Conservation (phyloP, 2,113 vertebrate species). For the Apaloderma vittatum region DNA sequence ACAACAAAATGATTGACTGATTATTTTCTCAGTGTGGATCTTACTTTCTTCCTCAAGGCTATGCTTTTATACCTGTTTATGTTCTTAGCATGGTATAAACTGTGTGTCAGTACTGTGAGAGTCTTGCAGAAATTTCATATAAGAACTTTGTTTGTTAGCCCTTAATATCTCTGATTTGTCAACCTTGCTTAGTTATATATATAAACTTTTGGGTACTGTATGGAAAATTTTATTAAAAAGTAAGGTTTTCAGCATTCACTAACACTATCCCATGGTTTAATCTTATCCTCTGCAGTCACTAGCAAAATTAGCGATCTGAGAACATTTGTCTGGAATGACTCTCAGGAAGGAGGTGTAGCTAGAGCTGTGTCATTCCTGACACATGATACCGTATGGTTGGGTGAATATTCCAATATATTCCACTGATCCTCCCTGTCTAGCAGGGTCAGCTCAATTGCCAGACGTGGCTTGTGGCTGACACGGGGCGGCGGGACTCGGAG, state of each 20-base stretch:
- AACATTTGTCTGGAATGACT: not conserved
- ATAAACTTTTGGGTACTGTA: not conserved
- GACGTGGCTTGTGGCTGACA: not conserved
- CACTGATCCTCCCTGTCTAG: not conserved
- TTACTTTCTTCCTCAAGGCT: not conserved
- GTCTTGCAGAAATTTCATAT: not conserved
- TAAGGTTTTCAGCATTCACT: not conserved
- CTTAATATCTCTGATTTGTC: not conserved
- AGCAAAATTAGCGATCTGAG: not conserved
- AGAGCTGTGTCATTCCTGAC: not conserved
- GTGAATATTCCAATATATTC: not conserved
- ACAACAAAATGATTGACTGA: not conserved
- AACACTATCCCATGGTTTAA: not conserved
- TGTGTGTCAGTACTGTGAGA: not conserved
- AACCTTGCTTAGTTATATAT: not conserved
- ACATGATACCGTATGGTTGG: rapidly evolving
- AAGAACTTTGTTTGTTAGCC: not conserved
- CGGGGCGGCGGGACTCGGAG: not conserved
- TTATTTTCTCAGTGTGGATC: not conserved
- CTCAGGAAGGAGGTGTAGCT: not conserved
- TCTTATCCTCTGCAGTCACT: not conserved
- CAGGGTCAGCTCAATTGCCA: not conserved
- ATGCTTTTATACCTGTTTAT: not conserved
- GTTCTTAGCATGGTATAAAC: not conserved
- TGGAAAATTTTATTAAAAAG: not conserved